These are phyloP conservation scores for Micrastur ruficollis DNA, from an alignment of 2,797 vertebrate genomes.

Conservation along the genomic window DNA sequence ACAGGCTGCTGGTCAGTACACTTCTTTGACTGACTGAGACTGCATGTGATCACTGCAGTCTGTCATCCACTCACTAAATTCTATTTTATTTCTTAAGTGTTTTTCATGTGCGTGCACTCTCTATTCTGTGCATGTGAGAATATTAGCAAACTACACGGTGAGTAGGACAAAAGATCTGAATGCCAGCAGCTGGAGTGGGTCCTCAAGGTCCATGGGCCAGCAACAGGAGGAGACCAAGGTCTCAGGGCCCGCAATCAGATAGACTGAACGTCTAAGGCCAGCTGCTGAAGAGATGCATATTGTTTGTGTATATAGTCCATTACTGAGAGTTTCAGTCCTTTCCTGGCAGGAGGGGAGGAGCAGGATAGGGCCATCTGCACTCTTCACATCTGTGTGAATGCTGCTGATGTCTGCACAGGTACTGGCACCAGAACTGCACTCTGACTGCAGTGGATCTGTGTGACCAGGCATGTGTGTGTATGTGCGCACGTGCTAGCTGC, in stretches of 20 bases:
- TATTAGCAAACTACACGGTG: not conserved
- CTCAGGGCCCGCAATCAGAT: not conserved
- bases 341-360: not conserved
- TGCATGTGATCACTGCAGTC: not conserved
- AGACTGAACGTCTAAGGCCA: not conserved
- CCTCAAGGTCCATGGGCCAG: not conserved
- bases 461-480: not conserved
- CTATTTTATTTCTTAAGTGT: not conserved
- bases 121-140: not conserved
- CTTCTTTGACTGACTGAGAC: not conserved
- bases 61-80: not conserved
- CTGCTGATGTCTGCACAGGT: not conserved
- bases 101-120: not conserved
- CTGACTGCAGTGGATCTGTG: not conserved
- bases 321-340: not conserved
- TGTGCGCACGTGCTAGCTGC: rapidly evolving
- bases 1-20: not conserved
- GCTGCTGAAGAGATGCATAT: rapidly evolving
- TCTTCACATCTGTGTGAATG: not conserved
- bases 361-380: not conserved
- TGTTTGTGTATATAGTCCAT: not conserved
- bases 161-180: not conserved
- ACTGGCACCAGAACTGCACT: rapidly evolving
- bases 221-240: not conserved
- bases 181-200: not conserved